These are phyloP conservation scores for Uria lomvia DNA, from an alignment of 2,113 vertebrate genomes.

Conservation along the genomic window DNA sequence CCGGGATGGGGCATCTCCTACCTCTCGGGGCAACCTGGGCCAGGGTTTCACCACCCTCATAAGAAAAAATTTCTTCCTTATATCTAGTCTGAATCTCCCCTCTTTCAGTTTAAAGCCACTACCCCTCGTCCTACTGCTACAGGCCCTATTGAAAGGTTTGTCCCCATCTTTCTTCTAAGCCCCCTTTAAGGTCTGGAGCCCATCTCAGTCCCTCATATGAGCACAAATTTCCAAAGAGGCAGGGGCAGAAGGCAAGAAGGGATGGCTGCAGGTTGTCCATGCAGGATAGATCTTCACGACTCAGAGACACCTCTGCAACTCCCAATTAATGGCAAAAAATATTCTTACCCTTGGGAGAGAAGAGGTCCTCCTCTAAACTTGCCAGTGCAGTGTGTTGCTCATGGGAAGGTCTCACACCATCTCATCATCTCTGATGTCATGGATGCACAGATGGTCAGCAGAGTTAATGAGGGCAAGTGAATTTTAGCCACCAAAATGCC, in stretches of 20 bases:
- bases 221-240: neutral
- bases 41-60: accelerated
- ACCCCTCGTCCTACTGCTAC: neutral
- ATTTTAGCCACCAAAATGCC: neutral
- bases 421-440: neutral
- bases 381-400: neutral
- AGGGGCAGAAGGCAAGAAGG: neutral
- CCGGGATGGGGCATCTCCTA: neutral
- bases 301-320: neutral
- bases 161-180: neutral
- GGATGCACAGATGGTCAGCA: neutral
- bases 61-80: neutral
- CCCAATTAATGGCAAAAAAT: neutral
- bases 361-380: neutral
- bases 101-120: neutral
- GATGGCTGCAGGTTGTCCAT: neutral
- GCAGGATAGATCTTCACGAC: neutral
- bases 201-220: neutral
- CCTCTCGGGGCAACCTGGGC: neutral
- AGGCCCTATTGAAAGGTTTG: neutral
- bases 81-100: neutral
- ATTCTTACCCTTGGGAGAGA: neutral
- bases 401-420: neutral
- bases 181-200: neutral
- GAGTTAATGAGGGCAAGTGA: neutral